These are phyloP conservation scores for Bucorvus abyssinicus DNA, from an alignment of 2,797 vertebrate genomes.

Conservation along the genomic window DNA sequence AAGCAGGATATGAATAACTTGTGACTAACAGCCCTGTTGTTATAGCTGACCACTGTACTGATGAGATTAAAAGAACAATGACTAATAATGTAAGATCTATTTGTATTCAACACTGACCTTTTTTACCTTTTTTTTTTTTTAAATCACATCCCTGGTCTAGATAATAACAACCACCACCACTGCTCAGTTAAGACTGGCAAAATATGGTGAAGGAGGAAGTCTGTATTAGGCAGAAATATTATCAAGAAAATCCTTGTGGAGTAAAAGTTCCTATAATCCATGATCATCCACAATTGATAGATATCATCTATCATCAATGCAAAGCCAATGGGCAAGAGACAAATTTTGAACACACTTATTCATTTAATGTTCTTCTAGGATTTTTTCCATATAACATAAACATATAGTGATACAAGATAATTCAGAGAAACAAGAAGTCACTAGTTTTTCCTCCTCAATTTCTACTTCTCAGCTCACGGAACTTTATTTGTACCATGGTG, in stretches of 20 bases:
- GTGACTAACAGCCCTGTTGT: neutral
- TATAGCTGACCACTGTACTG: neutral
- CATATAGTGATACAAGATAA: neutral
- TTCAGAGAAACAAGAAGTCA: neutral
- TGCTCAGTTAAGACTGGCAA: neutral
- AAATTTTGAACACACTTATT: neutral
- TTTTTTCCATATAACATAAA: neutral
- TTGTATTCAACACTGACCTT: neutral
- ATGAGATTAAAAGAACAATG: neutral
- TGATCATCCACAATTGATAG: neutral
- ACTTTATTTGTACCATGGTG: neutral
- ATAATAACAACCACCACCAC: neutral
- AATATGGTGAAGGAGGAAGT: neutral
- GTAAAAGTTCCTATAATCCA: neutral
- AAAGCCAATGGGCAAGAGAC: neutral
- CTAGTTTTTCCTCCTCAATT: neutral
- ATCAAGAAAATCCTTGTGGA: neutral
- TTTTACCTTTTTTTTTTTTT: neutral
- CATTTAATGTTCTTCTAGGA: neutral
- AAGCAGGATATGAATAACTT: slow-evolving; percentile 2
- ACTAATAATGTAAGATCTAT: neutral
- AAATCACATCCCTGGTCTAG: neutral
- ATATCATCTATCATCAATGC: neutral
- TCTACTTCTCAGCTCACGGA: neutral
- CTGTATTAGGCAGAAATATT: neutral